Percentiles rank a stretch among this genome's conserved stretches.
Conservation (phyloP, 1,140 invertebrate species). For the Diachasmimorpha longicaudata region DNA sequence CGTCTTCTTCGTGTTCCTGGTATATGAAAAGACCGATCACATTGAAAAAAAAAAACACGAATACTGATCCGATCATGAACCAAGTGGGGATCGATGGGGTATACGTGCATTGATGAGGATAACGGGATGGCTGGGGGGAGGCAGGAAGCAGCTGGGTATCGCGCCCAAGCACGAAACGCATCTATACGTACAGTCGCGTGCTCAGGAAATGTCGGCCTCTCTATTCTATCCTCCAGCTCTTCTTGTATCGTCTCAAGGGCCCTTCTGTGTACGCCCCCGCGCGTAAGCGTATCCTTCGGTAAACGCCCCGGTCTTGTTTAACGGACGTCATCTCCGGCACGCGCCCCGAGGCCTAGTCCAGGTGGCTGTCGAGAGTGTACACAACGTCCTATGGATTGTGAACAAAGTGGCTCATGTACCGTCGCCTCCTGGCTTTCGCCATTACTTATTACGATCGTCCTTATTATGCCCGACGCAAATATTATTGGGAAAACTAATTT, state of each 20-base stretch:
- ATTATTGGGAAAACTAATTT: no score
- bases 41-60: constrained; percentile 11
- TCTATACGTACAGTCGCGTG: constrained; percentile 27
- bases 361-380: constrained; percentile 7
- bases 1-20: not conserved
- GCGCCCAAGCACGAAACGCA: constrained; percentile 10
- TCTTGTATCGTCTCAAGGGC: constrained; percentile 24
- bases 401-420: not conserved
- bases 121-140: constrained; percentile 27
- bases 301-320: constrained; percentile 14
- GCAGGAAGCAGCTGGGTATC: constrained; percentile 45
- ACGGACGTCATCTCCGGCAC: constrained; percentile 26
- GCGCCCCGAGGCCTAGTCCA: constrained; percentile 20
- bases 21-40: constrained; percentile 24
- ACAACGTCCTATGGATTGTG: not conserved
- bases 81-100: not conserved
- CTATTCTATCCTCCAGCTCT: not conserved
- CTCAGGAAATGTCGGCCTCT: constrained; percentile 23
- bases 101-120: constrained; percentile 14
- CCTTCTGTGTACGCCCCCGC: constrained; percentile 25
- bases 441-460: not conserved
- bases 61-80: constrained; percentile 17
- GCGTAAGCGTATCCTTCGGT: constrained; percentile 11
- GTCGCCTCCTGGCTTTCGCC: not conserved
- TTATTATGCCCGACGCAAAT: no score